Evolutionary conservation across 2,113 vertebrate genomes (phyloP).

Genomic region (Protobothrops flavoviridis): DNA sequence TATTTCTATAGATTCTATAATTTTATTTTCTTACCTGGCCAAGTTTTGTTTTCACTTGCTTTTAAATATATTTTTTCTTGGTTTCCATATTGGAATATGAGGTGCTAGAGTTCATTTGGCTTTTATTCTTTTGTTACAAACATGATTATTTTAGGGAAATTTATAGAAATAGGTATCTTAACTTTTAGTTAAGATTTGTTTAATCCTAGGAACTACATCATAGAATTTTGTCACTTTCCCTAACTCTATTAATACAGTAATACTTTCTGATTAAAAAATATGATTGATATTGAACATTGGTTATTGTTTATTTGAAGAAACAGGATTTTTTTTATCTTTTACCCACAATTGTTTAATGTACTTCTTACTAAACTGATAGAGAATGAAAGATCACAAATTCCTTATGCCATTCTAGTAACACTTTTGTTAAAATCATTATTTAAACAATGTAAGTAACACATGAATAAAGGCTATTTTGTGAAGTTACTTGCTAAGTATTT

Average conservation of each 20-base stretch:
- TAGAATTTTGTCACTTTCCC: background rate
- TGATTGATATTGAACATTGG: background rate
- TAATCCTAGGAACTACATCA: background rate
- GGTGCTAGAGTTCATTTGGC: background rate
- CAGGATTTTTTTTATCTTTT: background rate
- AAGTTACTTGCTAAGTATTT: background rate
- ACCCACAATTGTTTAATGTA: background rate
- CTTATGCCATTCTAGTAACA: background rate
- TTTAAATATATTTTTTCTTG: background rate
- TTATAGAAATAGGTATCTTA: background rate
- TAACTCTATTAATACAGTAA: background rate
- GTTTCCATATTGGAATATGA: background rate
- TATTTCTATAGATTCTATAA: background rate
- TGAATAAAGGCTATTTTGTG: background rate
- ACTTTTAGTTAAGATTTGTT: background rate
- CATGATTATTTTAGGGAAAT: background rate
- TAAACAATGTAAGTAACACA: background rate
- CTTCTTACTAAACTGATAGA: background rate
- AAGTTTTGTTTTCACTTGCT: background rate
- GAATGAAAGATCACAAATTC: background rate
- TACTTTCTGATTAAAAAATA: background rate
- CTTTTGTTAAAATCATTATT: background rate
- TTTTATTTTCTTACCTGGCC: background rate
- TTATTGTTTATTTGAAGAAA: background rate
- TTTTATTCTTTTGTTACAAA: background rate